Evolutionary conservation across 2,888 invertebrate genomes (phyloP), one percentile per base, ranked within the genome.

Genomic region (Epiblema foenella): DNA sequence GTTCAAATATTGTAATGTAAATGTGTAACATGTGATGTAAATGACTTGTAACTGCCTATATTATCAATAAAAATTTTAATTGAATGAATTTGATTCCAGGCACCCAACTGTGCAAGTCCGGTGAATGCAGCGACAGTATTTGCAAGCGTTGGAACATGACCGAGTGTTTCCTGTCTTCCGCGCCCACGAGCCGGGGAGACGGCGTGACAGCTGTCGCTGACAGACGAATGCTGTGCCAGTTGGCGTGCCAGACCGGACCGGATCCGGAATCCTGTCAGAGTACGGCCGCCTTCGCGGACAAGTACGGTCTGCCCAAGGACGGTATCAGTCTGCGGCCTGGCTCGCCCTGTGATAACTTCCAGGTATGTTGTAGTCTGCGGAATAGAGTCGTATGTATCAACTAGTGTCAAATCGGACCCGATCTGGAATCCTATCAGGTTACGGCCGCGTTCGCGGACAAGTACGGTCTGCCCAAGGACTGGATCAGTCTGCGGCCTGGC

Each of bases 281-380:
- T 84, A 98, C 98, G 3, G 97, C 97, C 60, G 98, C 98, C 87
- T 97, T 98, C 89, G 96, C 97, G 0, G 89, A 94, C 11, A 84
- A 94, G 29, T 96, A 96, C 29, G 96, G 96, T 33, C 88, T 98
- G 79, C 97, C 97, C 0, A 89, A 90, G 0, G 97, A 97, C 15
- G 98, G 98, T 17, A 98, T 98, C 76, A 97, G 97, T 79, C 91
- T 99, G 75, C 94, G 98, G 64, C 99, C 99, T 8, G 99, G 99
- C 24, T 98, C 99, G 62, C 99, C 99, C 0, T 99, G 99, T 89
- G 99, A 99, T 90, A 99, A 99, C 91, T 99, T 98, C 94, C 98
- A 98, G 95, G 97, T 96, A 89, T 66, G 74, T 75, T 1, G 46
- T 46, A 33, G 33, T 33, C 33, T 91, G 96, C 96, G 69, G 95